These are phyloP conservation scores for Stenurella melanura DNA, from an alignment of 2,888 invertebrate species.

Conservation along the genomic window DNA sequence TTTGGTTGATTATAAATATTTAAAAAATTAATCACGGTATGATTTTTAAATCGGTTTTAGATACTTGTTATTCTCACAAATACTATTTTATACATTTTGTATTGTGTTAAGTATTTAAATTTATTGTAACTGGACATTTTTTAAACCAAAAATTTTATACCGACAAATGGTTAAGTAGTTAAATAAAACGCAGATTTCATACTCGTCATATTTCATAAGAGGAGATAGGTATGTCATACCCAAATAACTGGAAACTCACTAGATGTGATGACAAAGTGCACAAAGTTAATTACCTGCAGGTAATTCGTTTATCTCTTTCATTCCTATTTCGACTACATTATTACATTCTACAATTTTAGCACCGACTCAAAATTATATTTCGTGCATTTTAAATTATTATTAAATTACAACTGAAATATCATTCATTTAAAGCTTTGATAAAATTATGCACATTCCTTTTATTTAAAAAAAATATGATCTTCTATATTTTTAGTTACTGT, in stretches of 20 bases:
- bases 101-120: too few relatives aligned
- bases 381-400: conserved; percentile 1
- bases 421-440: background rate
- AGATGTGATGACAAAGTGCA: conserved; percentile 7
- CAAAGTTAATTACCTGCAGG: conserved; percentile 10
- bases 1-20: too few relatives aligned
- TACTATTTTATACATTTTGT: too few relatives aligned
- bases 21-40: too few relatives aligned
- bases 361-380: conserved; percentile 10
- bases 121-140: too few relatives aligned
- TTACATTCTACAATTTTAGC: conserved; percentile 12
- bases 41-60: too few relatives aligned
- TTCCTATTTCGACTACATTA: conserved; percentile 20
- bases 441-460: background rate
- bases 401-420: background rate
- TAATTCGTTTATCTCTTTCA: conserved; percentile 15
- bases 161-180: too few relatives aligned
- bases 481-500: background rate
- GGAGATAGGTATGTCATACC: background rate
- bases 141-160: too few relatives aligned
- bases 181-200: background rate
- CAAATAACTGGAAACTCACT: conserved; percentile 3
- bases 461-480: background rate
- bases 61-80: too few relatives aligned
- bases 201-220: background rate